phyloP scores from a whole-genome alignment of 2,888 invertebrate genomes.

The Palloptera scutellata region DNA sequence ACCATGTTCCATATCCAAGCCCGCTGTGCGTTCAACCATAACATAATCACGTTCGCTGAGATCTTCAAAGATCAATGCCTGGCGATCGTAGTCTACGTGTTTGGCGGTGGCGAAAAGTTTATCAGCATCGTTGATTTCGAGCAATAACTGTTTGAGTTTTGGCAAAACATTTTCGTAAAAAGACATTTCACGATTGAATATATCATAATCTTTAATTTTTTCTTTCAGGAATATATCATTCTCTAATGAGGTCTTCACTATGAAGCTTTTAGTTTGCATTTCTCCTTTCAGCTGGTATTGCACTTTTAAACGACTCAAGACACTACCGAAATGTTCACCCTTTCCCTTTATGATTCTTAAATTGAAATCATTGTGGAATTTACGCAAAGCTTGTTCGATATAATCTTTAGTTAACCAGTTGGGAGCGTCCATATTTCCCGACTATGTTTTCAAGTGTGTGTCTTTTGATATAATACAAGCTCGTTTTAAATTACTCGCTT shows the following conservation, averaged over 20 bases:
- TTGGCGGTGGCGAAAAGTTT: conserved; percentile 54
- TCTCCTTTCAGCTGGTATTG: conserved; percentile 40
- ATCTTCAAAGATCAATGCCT: conserved; percentile 61
- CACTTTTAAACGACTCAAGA: conserved; percentile 49
- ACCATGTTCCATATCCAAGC: conserved; percentile 64
- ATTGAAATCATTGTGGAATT: conserved; percentile 45
- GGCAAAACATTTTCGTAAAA: conserved; percentile 60
- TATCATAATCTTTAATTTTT: conserved; percentile 56
- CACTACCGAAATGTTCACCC: conserved; percentile 60
- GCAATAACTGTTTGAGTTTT: conserved; percentile 50
- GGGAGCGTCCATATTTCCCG: conserved; percentile 45
- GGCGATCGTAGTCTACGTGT: conserved; percentile 52
- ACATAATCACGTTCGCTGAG: conserved; percentile 48
- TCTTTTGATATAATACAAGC: background rate
- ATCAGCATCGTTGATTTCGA: conserved; percentile 49
- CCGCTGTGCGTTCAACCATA: conserved; percentile 56
- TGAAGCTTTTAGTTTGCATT: conserved; percentile 35
- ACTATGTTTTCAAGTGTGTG: background rate
- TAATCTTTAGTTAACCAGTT: conserved; percentile 57
- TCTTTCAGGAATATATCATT: conserved; percentile 52
- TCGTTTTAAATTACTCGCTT: background rate
- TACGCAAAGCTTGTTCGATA: conserved; percentile 47
- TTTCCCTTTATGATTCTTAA: conserved; percentile 48
- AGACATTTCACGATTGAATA: conserved; percentile 60
- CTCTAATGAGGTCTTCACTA: conserved; percentile 58